phyloP scores from a whole-genome alignment of 2,113 vertebrate genomes.

The Calypte anna region DNA sequence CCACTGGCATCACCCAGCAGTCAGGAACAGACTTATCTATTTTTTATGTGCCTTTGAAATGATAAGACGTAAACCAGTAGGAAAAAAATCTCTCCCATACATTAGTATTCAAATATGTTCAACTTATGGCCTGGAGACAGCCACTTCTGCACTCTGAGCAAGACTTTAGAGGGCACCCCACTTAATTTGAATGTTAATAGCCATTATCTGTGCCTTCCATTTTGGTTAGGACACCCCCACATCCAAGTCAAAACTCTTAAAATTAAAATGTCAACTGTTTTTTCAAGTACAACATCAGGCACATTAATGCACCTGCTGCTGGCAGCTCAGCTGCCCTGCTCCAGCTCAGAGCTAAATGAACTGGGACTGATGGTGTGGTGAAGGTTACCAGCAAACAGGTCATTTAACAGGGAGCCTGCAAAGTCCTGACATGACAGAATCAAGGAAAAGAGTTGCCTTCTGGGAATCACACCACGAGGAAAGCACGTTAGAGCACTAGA shows the following conservation, averaged over 20 bases:
- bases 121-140: background rate
- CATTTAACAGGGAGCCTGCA: background rate
- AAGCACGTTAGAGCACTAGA: background rate
- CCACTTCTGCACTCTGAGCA: background rate
- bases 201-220: background rate
- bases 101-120: background rate
- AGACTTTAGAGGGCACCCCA: background rate
- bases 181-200: accelerated
- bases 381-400: background rate
- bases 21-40: accelerated
- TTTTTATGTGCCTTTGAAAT: background rate
- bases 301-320: background rate
- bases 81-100: background rate
- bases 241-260: background rate
- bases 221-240: background rate
- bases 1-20: background rate
- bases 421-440: background rate
- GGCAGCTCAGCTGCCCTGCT: background rate
- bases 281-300: background rate
- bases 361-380: accelerated
- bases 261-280: too few relatives aligned
- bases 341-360: accelerated
- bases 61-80: background rate
- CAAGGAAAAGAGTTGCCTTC: background rate
- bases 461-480: background rate